These are phyloP conservation scores for Drosophila aldrichi DNA, from an alignment of 2,888 invertebrate species.

Conservation along the genomic window DNA sequence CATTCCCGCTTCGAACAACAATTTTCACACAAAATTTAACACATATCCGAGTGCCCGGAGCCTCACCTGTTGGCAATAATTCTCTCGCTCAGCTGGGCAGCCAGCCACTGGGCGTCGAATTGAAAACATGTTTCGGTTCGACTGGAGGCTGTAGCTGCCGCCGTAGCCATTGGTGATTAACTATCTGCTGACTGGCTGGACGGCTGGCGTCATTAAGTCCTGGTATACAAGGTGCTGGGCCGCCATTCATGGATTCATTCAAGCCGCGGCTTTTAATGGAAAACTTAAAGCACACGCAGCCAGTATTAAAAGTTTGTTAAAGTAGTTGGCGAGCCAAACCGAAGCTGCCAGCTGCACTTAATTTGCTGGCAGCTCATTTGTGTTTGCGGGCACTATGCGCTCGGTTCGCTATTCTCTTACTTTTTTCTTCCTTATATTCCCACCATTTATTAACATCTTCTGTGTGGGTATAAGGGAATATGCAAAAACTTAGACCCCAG, in stretches of 20 bases:
- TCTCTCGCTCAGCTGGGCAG: constrained; percentile 52
- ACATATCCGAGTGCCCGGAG: constrained; percentile 41
- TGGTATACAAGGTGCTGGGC: constrained; percentile 9
- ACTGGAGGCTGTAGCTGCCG: constrained; percentile 13
- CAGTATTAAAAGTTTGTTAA: constrained; percentile 58
- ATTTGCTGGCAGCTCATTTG: constrained; percentile 75
- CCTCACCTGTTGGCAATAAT: constrained; percentile 53
- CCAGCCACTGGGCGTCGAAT: constrained; percentile 33
- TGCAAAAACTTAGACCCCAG: constrained; percentile 46
- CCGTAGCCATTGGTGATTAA: constrained; percentile 57
- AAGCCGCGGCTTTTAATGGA: constrained; percentile 35
- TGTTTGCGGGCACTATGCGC: constrained; percentile 31
- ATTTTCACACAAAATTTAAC: constrained; percentile 61
- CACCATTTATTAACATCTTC: constrained; percentile 20
- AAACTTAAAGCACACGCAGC: constrained; percentile 62
- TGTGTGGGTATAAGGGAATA: constrained; percentile 43
- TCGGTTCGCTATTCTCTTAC: not conserved
- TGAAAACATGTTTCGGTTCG: constrained; percentile 33
- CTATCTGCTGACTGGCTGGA: constrained; percentile 37
- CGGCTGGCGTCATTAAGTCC: constrained; percentile 46
- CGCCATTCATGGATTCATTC: constrained; percentile 27
- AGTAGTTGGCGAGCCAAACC: constrained; percentile 54
- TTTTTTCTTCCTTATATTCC: constrained; percentile 7
- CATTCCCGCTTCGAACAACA: constrained; percentile 29
- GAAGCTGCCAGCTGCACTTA: constrained; percentile 76